Evolutionary conservation across 2,113 vertebrate species (phyloP), one percentile per base, ranked within the genome.

Genomic region (Sander lucioperca): DNA sequence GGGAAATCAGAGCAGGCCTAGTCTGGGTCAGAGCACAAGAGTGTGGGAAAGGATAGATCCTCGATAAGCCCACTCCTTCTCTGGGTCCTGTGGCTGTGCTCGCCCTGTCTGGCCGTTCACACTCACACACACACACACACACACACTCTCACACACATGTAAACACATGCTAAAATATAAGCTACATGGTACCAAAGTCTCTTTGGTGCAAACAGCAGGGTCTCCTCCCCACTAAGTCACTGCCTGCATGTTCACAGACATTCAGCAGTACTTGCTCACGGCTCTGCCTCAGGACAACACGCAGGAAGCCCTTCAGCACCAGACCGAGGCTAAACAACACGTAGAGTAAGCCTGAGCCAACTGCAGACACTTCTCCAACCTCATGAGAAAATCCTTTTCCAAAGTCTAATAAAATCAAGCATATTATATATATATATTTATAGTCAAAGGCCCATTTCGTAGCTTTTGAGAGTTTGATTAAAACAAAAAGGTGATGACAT

Each of bases 11-110:
- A 85, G 74, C 73, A n/a, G 23, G 58, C 80, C 84, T 71, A 79
- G 77, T 84, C 67, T 15, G 68, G 85, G 79, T 89, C 86, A 71
- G 90, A 91, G 91, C 89, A 69, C 6, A 14, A 63, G 85, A 89
- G 83, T 94, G 91, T 91, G 89, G 90, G 90, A 93, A 88, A 93
- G 87, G 85, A 93, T 84, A 87, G 91, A 91, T 92, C 89, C 89
- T 89, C 75, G 39, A 93, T 93, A 92, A 89, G 85, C 82, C 66
- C 73, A 50, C 77, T 80, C 69, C 12, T 36, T 81, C 84, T 76
- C 13, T 65, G 53, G 64, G 87, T 84, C 70, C 80, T 77, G 79
- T 77, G 82, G 88, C 72, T 70, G 82, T 13, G 66, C 78, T 82
- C 16, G 8, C 13, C 5, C 54, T 6, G 1, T 61, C 68, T 78